These are phyloP conservation scores for Mercenaria mercenaria DNA, from an alignment of 1,140 invertebrate species.

Conservation along the genomic window DNA sequence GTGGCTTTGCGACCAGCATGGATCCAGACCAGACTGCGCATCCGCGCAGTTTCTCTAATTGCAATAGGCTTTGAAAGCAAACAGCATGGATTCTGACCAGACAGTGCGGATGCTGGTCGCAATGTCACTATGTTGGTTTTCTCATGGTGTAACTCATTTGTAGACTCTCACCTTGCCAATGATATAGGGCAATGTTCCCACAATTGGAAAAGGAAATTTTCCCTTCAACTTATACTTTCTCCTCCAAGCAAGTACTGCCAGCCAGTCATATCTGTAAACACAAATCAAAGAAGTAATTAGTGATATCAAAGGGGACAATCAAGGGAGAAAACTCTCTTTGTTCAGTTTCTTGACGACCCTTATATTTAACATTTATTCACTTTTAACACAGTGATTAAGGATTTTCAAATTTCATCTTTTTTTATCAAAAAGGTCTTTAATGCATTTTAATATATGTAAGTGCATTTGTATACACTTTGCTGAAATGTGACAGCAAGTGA, in stretches of 20 bases:
- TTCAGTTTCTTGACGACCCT: no score
- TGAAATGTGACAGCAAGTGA: no score
- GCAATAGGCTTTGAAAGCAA: no score
- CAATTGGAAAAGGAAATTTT: constrained; percentile 13
- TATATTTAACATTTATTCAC: neutral
- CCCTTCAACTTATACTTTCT: constrained; percentile 33
- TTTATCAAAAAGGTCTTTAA: neutral
- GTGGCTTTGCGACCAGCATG: no score
- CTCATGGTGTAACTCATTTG: no score
- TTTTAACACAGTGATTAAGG: neutral
- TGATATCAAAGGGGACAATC: neutral
- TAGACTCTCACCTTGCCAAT: neutral
- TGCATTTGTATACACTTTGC: neutral
- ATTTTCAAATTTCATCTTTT: neutral
- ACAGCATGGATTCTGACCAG: no score
- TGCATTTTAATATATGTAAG: neutral
- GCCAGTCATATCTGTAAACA: constrained; percentile 51
- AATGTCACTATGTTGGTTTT: no score
- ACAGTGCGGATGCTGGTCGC: no score
- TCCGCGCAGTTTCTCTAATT: no score
- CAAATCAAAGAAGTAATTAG: neutral
- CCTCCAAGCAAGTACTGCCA: neutral
- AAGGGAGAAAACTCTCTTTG: neutral
- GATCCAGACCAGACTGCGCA: no score
- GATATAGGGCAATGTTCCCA: constrained; percentile 26